Evolutionary conservation across 2,888 invertebrate species (phyloP), one percentile per base, ranked within the genome.

Genomic region (Autographa gamma): DNA sequence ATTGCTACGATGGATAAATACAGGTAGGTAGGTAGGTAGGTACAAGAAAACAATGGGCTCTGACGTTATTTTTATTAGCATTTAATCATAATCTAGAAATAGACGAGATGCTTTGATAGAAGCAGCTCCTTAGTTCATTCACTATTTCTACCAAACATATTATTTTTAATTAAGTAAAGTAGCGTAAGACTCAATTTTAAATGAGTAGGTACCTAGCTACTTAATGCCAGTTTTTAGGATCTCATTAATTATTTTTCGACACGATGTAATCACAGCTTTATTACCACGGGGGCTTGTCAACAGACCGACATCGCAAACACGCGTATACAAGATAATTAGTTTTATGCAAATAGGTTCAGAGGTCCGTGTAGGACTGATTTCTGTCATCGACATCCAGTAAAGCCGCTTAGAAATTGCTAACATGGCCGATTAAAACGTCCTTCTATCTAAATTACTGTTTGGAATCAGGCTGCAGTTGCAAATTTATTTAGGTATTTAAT

Each of bases 291-390:
- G 66, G 73, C 63, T 81, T 83, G 86, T 84, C 85, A 84, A 82
- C 83, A 74, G 73, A 76, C 73, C 73, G 75, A 81, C 77, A 84
- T 84, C 71, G 79, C 83, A 85, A 86, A 86, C 84, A 85, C 81
- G 81, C 67, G 76, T 69, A 76, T 75, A 81, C 76, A 82, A 82
- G 77, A 74, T 89, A 89, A 90, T 89, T 88, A 88, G 84, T 87
- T 89, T 86, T 88, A 89, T 89, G 90, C 86, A 87, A 89, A 89
- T 89, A 85, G 72, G 73, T 74, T 71, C 69, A 61, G 73, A 60
- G 62, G 60, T 60, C 54, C 63, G 67, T 63, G 61, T n/a, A 61
- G 54, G 52, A 48, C 56, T 43, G 69, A 69, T 75, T 70, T 69
- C 60, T 54, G 60, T 62, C 41, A 48, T 34, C 59, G 25, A 60